Base-by-base conservation (phyloP, 2,888 invertebrate genomes). In the Protophormia terraenovae region DNA sequence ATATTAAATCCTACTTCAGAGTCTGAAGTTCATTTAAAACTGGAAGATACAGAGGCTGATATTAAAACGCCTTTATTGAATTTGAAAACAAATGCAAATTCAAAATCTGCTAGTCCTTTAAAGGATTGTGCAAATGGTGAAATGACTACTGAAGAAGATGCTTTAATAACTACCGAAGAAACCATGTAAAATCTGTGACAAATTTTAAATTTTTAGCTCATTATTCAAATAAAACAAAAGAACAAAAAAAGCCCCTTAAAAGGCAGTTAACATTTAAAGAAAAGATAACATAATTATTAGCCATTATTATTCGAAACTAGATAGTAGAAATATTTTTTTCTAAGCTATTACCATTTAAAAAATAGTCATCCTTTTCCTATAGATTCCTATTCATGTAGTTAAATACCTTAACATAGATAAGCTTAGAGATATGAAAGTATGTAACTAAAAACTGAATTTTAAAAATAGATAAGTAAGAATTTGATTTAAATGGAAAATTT, bases 61-160 rank as follows among this genome's bases (percentile, higher is more conserved):
- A 89, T 91, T 8, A 92, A 92, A 88, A 91, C 91, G 53, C 92
- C 91, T 35, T 86, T 92, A 24, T 83, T 92, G 19, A 90, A 90
- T 86, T 86, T 89, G 0, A 90, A 89, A 71, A 66, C 87, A 8
- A 89, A 88, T 86, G 88, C 89, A 66, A 84, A 79, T 69, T 50
- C 64, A 60, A 89, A 88, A 82, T 88, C 89, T 16, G 71, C 73
- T 19, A 88, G 87, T 41, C 66, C 84, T 16, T 29, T 73, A 22
- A 75, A 76, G 50, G 78, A 84, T 72, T 81, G 78, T 67, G 79
- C 78, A 27, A 84, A 87, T 71, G 78, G 83, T 29, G 86, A 86
- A 66, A 82, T 67, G 67, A 78, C 66, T 16, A 75, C 83, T 10
- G 86, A 85, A 75, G 85, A 84, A 47, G 89, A 88, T 27, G 90